phyloP scores from a whole-genome alignment of 2,888 invertebrate species.

The Brachyptera putata region DNA sequence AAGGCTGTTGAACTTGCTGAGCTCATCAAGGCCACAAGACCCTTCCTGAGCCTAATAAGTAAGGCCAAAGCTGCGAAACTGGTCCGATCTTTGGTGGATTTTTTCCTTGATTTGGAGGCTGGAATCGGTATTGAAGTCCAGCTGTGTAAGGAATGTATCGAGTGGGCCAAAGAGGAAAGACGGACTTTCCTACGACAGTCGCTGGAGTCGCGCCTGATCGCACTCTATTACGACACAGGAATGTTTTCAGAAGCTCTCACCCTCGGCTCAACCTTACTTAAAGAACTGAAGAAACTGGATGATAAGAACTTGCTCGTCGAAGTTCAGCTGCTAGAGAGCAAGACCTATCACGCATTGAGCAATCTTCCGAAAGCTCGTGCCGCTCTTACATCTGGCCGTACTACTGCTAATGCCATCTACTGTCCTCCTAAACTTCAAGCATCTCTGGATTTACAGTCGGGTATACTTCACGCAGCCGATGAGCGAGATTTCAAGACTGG shows the following conservation, averaged over 20 bases:
- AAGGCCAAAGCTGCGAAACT: conserved; percentile 99
- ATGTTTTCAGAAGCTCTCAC: conserved; percentile 83
- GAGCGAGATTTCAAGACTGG: conserved; percentile 99
- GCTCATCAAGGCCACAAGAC: conserved; percentile 90
- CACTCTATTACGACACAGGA: conserved; percentile 88
- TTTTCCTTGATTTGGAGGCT: conserved; percentile 95
- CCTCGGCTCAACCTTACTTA: conserved; percentile 80
- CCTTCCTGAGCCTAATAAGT: conserved; percentile 91
- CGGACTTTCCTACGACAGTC: conserved; percentile 96
- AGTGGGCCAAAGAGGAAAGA: conserved; percentile 98
- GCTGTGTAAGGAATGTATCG: conserved; percentile 95
- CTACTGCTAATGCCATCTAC: conserved; percentile 99
- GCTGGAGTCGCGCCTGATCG: conserved; percentile 89
- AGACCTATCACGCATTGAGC: conserved; percentile 95
- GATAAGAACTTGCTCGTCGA: conserved; percentile 98
- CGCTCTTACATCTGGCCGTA: conserved; percentile 94
- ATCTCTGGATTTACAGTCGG: conserved; percentile 93
- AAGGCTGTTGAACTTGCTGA: conserved; percentile 89
- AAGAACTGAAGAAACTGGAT: conserved; percentile 96
- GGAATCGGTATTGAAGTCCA: conserved; percentile 90
- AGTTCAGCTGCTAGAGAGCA: conserved; percentile 95
- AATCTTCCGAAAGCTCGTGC: conserved; percentile 96
- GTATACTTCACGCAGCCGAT: conserved; percentile 98
- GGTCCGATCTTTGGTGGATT: conserved; percentile 93
- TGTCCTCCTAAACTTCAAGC: conserved; percentile 99